phyloP scores from a whole-genome alignment of 2,797 vertebrate genomes.

The Girardinus metallicus region DNA sequence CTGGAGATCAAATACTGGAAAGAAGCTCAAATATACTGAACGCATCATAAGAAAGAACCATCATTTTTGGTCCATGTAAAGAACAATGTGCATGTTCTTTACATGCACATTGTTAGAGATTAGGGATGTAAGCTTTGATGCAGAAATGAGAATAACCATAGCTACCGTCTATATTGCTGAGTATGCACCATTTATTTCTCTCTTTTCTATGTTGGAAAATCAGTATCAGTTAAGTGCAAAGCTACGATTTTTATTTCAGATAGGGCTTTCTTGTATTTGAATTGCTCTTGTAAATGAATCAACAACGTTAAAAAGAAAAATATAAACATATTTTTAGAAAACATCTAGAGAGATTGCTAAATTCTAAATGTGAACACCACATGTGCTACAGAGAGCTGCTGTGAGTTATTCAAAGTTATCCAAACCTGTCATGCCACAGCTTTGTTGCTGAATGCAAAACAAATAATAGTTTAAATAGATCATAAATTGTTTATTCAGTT shows the following conservation, averaged over 20 bases:
- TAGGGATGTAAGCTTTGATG: not conserved
- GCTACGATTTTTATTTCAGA: not conserved
- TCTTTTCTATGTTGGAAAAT: not conserved
- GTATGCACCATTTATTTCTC: not conserved
- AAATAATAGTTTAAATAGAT: not conserved
- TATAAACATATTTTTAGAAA: not conserved
- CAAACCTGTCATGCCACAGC: not conserved
- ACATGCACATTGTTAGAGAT: not conserved
- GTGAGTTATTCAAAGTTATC: not conserved
- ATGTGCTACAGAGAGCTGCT: not conserved
- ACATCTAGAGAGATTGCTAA: not conserved
- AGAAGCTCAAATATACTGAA: not conserved
- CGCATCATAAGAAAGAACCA: not conserved
- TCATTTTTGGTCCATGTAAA: not conserved
- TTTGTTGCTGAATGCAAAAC: not conserved
- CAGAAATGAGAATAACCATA: not conserved
- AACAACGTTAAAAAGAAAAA: not conserved
- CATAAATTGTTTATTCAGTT: not conserved
- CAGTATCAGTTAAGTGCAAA: not conserved
- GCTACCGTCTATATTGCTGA: not conserved
- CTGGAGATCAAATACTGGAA: not conserved
- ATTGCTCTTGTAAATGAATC: not conserved
- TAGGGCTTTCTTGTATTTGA: not conserved
- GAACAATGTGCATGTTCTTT: not conserved
- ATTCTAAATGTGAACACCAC: not conserved